phyloP scores from a whole-genome alignment of 2,797 vertebrate species.

The Ciconia nigra region DNA sequence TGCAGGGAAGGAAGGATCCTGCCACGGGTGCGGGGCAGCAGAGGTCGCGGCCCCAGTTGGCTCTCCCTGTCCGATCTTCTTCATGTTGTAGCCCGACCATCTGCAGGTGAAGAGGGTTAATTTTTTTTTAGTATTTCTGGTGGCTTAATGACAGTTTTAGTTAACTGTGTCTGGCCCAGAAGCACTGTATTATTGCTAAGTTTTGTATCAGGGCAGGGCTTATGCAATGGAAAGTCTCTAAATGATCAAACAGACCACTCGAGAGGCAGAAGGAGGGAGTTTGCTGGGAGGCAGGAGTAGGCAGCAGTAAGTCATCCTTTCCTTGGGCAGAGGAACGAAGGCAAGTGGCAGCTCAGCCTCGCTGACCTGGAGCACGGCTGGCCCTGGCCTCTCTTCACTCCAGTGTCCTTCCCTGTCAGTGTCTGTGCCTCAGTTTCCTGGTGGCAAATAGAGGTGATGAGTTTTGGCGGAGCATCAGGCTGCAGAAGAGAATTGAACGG shows the following conservation, averaged over 20 bases:
- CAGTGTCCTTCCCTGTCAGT: background rate
- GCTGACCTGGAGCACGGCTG: accelerated
- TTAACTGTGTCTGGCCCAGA: background rate
- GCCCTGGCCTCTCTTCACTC: too few relatives aligned
- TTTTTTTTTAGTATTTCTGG: background rate
- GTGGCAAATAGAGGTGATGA: background rate
- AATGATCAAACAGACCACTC: background rate
- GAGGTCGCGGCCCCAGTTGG: background rate
- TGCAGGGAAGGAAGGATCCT: background rate
- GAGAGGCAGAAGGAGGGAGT: background rate
- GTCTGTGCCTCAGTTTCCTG: background rate
- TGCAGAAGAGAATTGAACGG: background rate
- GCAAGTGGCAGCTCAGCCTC: background rate
- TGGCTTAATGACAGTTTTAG: background rate
- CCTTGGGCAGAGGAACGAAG: background rate
- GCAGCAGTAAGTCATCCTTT: background rate
- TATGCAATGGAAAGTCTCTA: background rate
- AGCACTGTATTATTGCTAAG: background rate
- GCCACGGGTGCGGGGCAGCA: background rate
- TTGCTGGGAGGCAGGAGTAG: background rate
- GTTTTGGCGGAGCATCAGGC: background rate
- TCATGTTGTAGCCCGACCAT: background rate
- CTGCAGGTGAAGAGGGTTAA: background rate
- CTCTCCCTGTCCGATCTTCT: background rate
- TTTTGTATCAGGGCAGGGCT: background rate